Base-by-base conservation (phyloP, 2,113 vertebrate genomes). In the Equus przewalskii region DNA sequence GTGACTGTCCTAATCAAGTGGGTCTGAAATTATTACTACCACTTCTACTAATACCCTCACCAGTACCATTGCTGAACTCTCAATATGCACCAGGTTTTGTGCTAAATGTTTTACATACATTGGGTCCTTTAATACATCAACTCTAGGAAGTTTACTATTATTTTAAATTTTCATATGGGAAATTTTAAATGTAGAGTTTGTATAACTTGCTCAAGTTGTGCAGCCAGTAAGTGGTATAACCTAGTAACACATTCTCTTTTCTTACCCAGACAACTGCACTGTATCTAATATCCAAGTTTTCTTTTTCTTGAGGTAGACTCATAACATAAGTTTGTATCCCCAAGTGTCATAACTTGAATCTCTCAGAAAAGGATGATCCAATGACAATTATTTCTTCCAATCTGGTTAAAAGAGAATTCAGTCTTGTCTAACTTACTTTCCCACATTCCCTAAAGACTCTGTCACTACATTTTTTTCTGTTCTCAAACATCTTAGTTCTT, bases 401-500 rank as follows among this genome's bases (percentile, higher is more conserved):
- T 58, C 1, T 72, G 13, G 2, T 21, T 49, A 30, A 89, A 62
- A 11, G 41, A 85, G 2, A 83, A 46, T 69, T 90, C 19, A 82
- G 4, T 83, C 69, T 13, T 76, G 1, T 91, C 26, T 72, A 51
- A 56, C 6, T 80, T 62, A 67, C 7, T 89, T 72, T 69, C 16
- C 2, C 41, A 21, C 0, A 9, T 69, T 95, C 30, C 11, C 19
- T 65, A 81, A 83, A 67, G 60, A 70, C 2, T 10, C 4, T 64
- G 11, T 33, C 14, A 44, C 69, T 33, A 46, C 30, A 36, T 51
- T n/a, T 60, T 51, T 51, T 70, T 60, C 22, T 62, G 0, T 80
- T 51, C 49, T 85, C 60, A 93, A 80, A 65, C 22, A 85, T 81
- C 33, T 79, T 93, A 90, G 49, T 46, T 36, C 13, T 85, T 91